Evolutionary conservation across 2,797 vertebrate genomes (phyloP), one percentile per base, ranked within the genome.

Genomic region (Benthosema pterotum): DNA sequence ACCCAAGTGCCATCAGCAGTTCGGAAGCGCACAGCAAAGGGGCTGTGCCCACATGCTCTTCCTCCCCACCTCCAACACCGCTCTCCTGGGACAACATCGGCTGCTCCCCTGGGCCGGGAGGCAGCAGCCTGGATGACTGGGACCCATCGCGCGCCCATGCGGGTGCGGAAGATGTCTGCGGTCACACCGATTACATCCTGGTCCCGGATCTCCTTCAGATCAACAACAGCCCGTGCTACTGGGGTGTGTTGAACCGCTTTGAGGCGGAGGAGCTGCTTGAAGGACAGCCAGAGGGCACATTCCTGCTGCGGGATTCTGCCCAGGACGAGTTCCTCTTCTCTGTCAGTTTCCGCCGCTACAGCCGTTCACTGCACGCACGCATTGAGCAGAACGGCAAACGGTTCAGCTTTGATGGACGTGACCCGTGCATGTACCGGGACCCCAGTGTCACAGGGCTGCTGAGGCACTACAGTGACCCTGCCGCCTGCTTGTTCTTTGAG

Each of bases 291-390:
- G 97, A 99, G 81, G 97, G 97, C 3, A 99, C 97, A 0, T 99
- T 99, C 74, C 90, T 99, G 71, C 89, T 99, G 7, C 80, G 97
- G 19, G 97, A 99, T 82, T 99, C 96, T 2, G 96, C 97, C 57
- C 97, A 99, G 73, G 96, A 99, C 5, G 95, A 98, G 78, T 97
- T 96, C 79, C 92, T 99, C 72, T 99, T 99, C 83, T 99, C 96
- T 0, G 97, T 99, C 71, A 99, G 97, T 87, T 99, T 99, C 73
- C 92, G 97, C 2, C 96, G 96, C 60, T 99, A 97, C 77, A 98
- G 97, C 57, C 96, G 96, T 43, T 99, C 97, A 43, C 94, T 99
- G 66, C 97, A 98, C 0, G 96, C 97, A 0, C 94, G 97, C 74
- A 98, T 99, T 25, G 96, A 99, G 90, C 96, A 99, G 79, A 97